Evolutionary conservation across 2,113 vertebrate genomes (phyloP).

Genomic region (Etheostoma cragini): DNA sequence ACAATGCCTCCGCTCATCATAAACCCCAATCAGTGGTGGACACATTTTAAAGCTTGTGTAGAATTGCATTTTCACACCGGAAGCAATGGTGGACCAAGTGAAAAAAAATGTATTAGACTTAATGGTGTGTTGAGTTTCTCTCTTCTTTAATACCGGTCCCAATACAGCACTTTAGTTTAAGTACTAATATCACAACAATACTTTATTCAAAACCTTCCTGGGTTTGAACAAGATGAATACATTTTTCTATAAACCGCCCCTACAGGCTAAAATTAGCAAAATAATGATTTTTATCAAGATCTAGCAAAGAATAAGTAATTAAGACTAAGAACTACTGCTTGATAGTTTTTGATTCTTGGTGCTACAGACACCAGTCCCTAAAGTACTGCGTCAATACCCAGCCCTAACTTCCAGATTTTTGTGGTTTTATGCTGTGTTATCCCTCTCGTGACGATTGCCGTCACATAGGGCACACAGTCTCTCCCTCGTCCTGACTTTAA

Average conservation of each 20-base stretch:
- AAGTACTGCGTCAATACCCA: neutral
- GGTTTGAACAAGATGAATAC: neutral
- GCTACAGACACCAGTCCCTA: neutral
- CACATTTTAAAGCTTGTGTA: no score
- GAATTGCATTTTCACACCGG: conserved; percentile 6
- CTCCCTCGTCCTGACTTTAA: conserved; percentile 14
- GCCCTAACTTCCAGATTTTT: conserved; percentile 1
- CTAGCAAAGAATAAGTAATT: conserved; percentile 11
- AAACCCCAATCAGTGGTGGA: conserved; percentile 40
- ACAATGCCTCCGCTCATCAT: conserved; percentile 46
- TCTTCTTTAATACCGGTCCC: neutral
- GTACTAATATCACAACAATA: no score
- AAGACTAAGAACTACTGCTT: neutral
- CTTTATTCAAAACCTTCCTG: neutral
- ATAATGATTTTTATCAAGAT: conserved; percentile 12
- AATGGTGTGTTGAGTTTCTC: neutral
- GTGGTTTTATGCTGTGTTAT: neutral
- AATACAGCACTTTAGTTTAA: neutral
- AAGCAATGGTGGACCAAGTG: neutral
- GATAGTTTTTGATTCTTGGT: conserved; percentile 1
- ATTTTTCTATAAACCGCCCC: neutral
- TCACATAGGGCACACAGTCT: conserved; percentile 14
- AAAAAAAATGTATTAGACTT: neutral
- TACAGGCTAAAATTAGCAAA: neutral
- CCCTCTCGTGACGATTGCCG: conserved; percentile 4